Percentiles rank a stretch among this genome's conserved stretches.
phyloP scores from a whole-genome alignment of 2,888 invertebrate species.

The Apodemia hepburni region DNA sequence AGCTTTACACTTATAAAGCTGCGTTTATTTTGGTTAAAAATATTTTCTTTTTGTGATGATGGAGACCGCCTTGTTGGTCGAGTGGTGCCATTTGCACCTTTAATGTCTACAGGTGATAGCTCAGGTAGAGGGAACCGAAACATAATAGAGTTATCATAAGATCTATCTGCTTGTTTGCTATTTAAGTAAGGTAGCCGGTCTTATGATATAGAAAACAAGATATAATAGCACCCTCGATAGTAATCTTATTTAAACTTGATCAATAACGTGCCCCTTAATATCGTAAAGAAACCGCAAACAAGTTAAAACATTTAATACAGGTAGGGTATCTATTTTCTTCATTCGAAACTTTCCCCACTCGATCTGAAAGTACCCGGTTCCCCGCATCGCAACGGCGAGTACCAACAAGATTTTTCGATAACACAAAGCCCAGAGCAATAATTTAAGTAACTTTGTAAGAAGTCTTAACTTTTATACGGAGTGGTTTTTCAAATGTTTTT shows the following conservation, averaged over 20 bases:
- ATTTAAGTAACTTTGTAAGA: conserved; percentile 34
- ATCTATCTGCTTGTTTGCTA: no score
- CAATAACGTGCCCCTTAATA: neutral
- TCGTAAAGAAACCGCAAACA: neutral
- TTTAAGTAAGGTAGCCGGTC: no score
- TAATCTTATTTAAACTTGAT: neutral
- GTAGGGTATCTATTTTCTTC: conserved; percentile 18
- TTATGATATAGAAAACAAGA: no score
- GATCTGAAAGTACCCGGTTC: conserved; percentile 17
- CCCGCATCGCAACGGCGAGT: conserved; percentile 19
- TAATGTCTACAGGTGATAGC: no score
- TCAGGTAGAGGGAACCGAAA: no score
- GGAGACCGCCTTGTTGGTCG: no score
- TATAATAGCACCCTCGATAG: no score
- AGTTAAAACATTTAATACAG: conserved; percentile 14
- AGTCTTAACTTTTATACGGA: conserved; percentile 27
- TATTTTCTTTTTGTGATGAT: no score
- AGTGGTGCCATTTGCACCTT: no score
- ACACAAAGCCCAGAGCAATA: conserved; percentile 31
- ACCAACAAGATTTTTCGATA: conserved; percentile 33
- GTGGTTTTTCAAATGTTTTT: conserved; percentile 31
- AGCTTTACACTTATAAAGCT: neutral
- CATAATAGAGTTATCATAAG: no score
- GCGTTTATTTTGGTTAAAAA: no score
- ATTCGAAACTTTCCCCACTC: conserved; percentile 21